phyloP scores from a whole-genome alignment of 2,888 invertebrate genomes.

The Galeopsomyia nigrocyanea region DNA sequence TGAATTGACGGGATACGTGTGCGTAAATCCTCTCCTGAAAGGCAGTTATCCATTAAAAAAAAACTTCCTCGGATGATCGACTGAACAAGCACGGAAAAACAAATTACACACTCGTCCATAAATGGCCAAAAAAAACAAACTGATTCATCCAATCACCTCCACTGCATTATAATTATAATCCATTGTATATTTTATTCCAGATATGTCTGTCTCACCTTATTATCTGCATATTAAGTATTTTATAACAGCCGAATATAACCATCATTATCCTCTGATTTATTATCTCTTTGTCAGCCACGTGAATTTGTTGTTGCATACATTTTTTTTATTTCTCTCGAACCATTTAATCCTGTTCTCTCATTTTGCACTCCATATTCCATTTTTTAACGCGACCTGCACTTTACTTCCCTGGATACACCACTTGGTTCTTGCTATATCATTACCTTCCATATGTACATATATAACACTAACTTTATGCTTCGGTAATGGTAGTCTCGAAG shows the following conservation, averaged over 20 bases:
- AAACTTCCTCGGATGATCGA: background rate
- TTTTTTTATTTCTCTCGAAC: slow-evolving; percentile 26
- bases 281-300: slow-evolving; percentile 53
- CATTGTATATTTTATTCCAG: slow-evolving; percentile 67
- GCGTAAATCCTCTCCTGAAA: slow-evolving; percentile 1
- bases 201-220: slow-evolving; percentile 62
- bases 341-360: background rate
- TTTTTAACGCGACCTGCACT: slow-evolving; percentile 42
- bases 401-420: slow-evolving; percentile 24
- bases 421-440: slow-evolving; percentile 17
- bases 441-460: background rate
- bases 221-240: slow-evolving; percentile 49
- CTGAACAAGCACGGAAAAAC: slow-evolving; percentile 17
- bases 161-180: slow-evolving; percentile 63
- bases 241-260: slow-evolving; percentile 54
- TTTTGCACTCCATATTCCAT: slow-evolving; percentile 28
- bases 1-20: too few species aligned
- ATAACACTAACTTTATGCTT: slow-evolving; percentile 19
- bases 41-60: background rate
- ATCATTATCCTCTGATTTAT: slow-evolving; percentile 52
- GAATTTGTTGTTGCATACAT: slow-evolving; percentile 51
- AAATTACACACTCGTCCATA: slow-evolving; percentile 29
- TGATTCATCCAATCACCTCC: slow-evolving; percentile 39
- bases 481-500: background rate
- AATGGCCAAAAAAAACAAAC: slow-evolving; percentile 21